Percentiles rank a stretch among this genome's conserved stretches.
These are phyloP conservation scores for Drosophila nigritarsus DNA, from an alignment of 2,888 invertebrate species.

Conservation along the genomic window DNA sequence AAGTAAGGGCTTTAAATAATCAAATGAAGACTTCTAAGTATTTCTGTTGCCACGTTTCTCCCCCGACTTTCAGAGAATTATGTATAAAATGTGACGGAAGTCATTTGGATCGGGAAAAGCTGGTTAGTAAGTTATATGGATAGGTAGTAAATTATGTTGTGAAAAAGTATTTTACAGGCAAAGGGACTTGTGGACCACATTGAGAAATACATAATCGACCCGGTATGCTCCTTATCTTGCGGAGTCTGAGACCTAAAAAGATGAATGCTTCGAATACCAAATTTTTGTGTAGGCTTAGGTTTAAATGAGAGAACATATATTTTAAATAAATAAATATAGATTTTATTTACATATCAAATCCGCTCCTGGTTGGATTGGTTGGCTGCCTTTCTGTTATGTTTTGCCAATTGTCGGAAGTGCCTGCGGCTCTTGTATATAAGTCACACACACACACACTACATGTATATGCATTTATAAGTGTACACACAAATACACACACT, in stretches of 20 bases:
- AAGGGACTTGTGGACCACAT: neutral
- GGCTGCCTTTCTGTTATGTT: slow-evolving; percentile 68
- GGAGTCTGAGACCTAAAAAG: neutral
- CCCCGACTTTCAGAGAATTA: neutral
- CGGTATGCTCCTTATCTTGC: neutral
- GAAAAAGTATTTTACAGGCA: neutral
- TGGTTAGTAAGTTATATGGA: neutral
- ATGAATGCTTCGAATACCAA: neutral
- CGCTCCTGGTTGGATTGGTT: slow-evolving; percentile 44
- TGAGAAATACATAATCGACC: neutral
- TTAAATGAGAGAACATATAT: neutral
- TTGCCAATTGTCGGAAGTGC: slow-evolving; percentile 79
- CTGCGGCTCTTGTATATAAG: slow-evolving; percentile 64
- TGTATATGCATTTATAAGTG: neutral
- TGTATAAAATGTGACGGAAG: neutral
- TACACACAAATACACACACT: neutral
- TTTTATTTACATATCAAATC: neutral
- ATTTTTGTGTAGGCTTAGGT: neutral
- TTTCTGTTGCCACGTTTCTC: neutral
- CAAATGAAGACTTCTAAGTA: neutral
- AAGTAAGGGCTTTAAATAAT: neutral
- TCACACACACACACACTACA: slow-evolving; percentile 35
- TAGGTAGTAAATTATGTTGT: neutral
- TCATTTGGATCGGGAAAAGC: neutral
- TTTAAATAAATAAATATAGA: neutral